Evolutionary conservation across 2,797 vertebrate species (phyloP), one percentile per base, ranked within the genome.

Genomic region (Coilia nasus): DNA sequence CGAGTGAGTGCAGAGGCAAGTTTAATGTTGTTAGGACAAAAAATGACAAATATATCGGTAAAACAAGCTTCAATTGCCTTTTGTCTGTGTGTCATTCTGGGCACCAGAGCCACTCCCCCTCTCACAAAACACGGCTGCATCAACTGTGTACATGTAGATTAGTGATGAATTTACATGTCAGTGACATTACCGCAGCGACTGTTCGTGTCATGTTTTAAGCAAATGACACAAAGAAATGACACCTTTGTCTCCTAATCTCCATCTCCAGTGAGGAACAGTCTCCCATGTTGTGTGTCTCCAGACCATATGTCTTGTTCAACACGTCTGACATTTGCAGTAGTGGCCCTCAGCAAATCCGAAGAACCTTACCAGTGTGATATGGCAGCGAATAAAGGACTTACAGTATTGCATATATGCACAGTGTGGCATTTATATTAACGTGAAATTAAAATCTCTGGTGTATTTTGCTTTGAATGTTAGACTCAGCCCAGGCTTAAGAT

Each of bases 281-380:
- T 19, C 19, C 57, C 57, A 59, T 71, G 64, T 71, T 25, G 17
- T 71, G 17, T 71, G 15, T 71, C 64, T 71, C 25, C 6, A 17
- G 64, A 25, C 28, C 3, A 35, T 31, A 71, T 28, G 62, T 71
- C 64, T 31, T 71, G 64, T 71, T 71, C 64, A 71, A 71, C 64
- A 71, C 31, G 28, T 31, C 64, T 71, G 64, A 71, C 64, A 71
- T 71, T 71, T 71, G 64, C 64, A 35, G 64, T 71, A 14, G 64
- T 71, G 15, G 25, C 64, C 64, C 25, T 14, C 14, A 71, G 25
- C 31, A 41, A 71, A 71, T 71, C 64, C 64, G 6, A 3, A 0
- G 64, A 28, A 71, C 25, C 64, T 41, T 31, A 19, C 25, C 12
- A 71, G 25, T 31, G 6, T 31, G 28, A 71, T 71, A 71, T 31